These are phyloP conservation scores for Ommatoiulus sabulosus DNA, from an alignment of 2,888 invertebrate species.

Conservation along the genomic window DNA sequence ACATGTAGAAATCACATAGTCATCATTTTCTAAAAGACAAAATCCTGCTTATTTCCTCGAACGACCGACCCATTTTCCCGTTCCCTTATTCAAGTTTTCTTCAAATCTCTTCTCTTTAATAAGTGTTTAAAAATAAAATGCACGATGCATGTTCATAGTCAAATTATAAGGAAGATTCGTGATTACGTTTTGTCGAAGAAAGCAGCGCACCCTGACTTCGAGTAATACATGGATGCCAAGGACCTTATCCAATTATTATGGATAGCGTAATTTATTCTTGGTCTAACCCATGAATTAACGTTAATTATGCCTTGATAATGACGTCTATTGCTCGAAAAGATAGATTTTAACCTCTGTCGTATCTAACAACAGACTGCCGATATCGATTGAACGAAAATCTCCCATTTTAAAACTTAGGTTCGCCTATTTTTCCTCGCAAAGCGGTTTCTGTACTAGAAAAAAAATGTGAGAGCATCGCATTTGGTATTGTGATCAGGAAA, in stretches of 20 bases:
- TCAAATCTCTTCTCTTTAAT: too few species aligned
- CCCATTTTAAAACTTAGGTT: slow-evolving; percentile 1
- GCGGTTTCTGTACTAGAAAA: not conserved
- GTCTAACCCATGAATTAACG: slow-evolving; percentile 24
- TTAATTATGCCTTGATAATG: slow-evolving; percentile 17
- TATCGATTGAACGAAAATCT: slow-evolving; percentile 22
- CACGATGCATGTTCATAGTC: too few species aligned
- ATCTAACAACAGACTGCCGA: not conserved
- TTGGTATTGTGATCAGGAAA: slow-evolving; percentile 21
- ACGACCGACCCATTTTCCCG: too few species aligned
- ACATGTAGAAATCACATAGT: too few species aligned
- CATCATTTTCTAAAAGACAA: too few species aligned
- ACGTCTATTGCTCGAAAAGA: not conserved
- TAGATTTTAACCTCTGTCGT: not conserved
- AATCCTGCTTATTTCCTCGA: too few species aligned
- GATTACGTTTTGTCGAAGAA: not conserved
- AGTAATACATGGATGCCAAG: not conserved
- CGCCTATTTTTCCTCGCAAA: not conserved
- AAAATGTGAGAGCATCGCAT: not conserved
- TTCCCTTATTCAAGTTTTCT: too few species aligned
- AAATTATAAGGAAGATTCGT: not conserved
- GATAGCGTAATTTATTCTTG: slow-evolving; percentile 14
- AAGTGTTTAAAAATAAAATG: too few species aligned
- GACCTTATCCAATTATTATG: not conserved
- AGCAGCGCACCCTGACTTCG: not conserved